Conservation (phyloP, 2,888 invertebrate species). For the Agrenia bidenticulata region DNA sequence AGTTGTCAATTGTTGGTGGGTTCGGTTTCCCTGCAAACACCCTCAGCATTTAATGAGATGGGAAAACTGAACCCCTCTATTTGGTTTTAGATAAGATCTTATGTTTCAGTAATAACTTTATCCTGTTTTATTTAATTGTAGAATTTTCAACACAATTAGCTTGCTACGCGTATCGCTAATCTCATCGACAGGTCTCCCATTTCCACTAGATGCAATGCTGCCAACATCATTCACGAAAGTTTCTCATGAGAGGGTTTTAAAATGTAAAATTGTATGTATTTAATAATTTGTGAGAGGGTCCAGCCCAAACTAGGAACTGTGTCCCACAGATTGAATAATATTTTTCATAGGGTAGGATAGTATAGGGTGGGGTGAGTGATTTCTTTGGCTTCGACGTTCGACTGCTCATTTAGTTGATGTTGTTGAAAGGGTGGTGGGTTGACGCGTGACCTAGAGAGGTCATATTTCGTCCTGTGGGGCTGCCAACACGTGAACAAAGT, state of each 20-base stretch:
- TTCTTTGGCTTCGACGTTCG: constrained; percentile 14
- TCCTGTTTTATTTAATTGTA: constrained; percentile 6
- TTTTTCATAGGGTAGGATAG: too few relatives aligned
- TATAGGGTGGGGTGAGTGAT: background rate
- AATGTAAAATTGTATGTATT: too few relatives aligned
- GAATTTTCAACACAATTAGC: constrained; percentile 13
- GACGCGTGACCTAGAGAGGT: constrained; percentile 41
- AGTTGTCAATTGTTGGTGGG: too few relatives aligned
- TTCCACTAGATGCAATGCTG: background rate
- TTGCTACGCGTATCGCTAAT: background rate
- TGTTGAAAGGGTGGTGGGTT: constrained; percentile 6
- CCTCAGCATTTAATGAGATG: too few relatives aligned
- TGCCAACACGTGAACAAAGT: constrained; percentile 27
- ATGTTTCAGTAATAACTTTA: constrained; percentile 9
- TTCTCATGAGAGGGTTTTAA: too few relatives aligned
- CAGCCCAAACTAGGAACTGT: too few relatives aligned
- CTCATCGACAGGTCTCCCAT: constrained; percentile 11
- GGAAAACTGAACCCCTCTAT: too few relatives aligned
- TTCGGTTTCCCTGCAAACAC: too few relatives aligned
- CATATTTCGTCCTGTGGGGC: constrained; percentile 38
- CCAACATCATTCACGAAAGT: too few relatives aligned
- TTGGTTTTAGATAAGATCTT: too few relatives aligned
- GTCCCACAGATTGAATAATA: too few relatives aligned
- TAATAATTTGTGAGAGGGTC: too few relatives aligned
- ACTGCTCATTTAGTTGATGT: constrained; percentile 17